Evolutionary conservation across 2,113 vertebrate genomes (phyloP), one percentile per base, ranked within the genome.

Genomic region (Siniperca chuatsi): DNA sequence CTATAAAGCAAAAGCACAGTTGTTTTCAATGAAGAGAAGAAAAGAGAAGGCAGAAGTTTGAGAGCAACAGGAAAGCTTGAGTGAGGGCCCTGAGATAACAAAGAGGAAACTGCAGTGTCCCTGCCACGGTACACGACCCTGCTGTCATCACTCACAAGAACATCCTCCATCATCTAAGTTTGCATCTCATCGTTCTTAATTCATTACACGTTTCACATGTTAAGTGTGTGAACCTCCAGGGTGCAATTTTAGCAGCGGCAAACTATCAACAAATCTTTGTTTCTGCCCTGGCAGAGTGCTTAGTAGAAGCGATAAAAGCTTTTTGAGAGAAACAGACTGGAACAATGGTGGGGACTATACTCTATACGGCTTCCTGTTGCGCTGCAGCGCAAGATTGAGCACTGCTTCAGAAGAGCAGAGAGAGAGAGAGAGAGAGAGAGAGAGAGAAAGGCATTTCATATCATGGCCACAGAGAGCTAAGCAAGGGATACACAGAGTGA

Each of bases 321-420:
- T 89, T 93, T 84, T 89, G 87, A 93, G 90, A 90, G 90, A 90
- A 93, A 92, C 90, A 79, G 85, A 90, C 85, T 90, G 86, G 84
- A 92, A 95, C 91, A 94, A 93, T 92, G 88, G 88, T 54, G 77
- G 78, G 64, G 83, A 92, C 81, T 73, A 75, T 78, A 74, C 90
- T 90, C 81, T 92, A 92, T 93, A 92, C 85, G 75, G 84, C 89
- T 94, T 96, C 91, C 94, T 95, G 92, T 93, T 92, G 91, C 60
- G 87, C 88, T 81, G 89, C 86, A 82, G 92, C 62, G 75, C 87
- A 85, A 89, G 87, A 93, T 70, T 89, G 81, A 92, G 86, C 87
- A 88, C 78, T 67, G 77, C 89, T 88, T 89, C 78, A 89, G 84
- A 90, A 78, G 75, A 72, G 78, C 70, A 86, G 65, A 72, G 75